Evolutionary conservation across 2,888 invertebrate species (phyloP).

Genomic region (Bhutanitis thaidina): DNA sequence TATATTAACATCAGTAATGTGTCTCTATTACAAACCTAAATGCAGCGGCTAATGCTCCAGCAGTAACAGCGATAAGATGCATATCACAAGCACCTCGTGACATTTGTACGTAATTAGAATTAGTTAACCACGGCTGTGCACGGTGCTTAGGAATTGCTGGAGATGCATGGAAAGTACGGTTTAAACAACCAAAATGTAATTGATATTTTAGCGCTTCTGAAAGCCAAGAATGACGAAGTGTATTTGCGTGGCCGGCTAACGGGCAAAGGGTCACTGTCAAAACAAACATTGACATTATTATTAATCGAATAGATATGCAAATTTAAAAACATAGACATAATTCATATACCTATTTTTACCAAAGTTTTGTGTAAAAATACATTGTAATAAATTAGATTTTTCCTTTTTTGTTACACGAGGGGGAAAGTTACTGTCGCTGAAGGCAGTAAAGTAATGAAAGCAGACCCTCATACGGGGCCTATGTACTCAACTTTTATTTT

Average conservation of each 20-base stretch:
- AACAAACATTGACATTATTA: background rate
- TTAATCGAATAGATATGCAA: too few relatives aligned
- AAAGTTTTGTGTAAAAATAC: too few relatives aligned
- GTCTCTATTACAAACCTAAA: conserved; percentile 25
- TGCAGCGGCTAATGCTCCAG: conserved; percentile 21
- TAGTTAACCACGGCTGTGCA: background rate
- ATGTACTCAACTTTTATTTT: too few relatives aligned
- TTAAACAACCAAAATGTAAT: conserved; percentile 14
- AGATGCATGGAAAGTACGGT: background rate
- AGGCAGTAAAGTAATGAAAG: too few relatives aligned
- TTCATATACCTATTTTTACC: too few relatives aligned
- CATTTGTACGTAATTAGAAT: background rate
- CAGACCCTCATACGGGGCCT: too few relatives aligned
- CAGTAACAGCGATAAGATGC: conserved; percentile 22
- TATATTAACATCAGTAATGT: conserved; percentile 14
- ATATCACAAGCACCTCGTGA: conserved; percentile 16
- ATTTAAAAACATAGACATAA: too few relatives aligned
- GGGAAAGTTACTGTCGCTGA: too few relatives aligned
- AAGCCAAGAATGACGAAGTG: conserved; percentile 17
- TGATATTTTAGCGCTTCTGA: conserved; percentile 6
- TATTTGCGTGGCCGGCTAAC: conserved; percentile 15
- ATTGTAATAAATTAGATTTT: too few relatives aligned
- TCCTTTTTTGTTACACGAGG: too few relatives aligned
- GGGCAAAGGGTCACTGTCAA: conserved; percentile 20
- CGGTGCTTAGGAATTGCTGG: background rate